A percentile compares a stretch with the other conserved stretches of the same genome.
phyloP scores from a whole-genome alignment of 92 coral and sea anemone species.

The Phenganax stokvisi region DNA sequence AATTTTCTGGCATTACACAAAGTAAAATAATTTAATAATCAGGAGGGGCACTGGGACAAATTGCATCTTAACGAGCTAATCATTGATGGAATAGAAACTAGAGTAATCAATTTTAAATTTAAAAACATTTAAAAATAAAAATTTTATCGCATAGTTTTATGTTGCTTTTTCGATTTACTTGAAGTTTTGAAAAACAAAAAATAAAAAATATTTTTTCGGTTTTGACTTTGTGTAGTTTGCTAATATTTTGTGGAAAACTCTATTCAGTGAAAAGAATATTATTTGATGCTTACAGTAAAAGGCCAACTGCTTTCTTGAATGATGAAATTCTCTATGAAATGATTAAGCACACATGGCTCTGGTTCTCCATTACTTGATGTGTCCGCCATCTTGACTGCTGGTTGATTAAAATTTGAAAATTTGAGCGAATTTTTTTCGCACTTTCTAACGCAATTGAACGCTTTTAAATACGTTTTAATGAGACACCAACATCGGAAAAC shows the following conservation, averaged over 20 bases:
- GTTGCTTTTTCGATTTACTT: too few species aligned
- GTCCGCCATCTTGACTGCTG: conserved; percentile 38
- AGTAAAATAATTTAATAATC: too few species aligned
- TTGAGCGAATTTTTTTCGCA: neutral
- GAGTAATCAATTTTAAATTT: too few species aligned
- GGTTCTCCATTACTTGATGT: conserved; percentile 66
- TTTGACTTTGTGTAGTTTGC: neutral
- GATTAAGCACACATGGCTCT: conserved; percentile 77
- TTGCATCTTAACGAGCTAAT: too few species aligned
- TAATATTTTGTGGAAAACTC: neutral
- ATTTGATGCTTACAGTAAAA: conserved; percentile 67
- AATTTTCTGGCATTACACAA: too few species aligned
- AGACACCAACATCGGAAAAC: neutral
- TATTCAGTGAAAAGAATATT: neutral
- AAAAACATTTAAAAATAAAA: too few species aligned
- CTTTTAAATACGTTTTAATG: neutral
- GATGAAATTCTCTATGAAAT: conserved; percentile 87
- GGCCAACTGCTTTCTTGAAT: conserved; percentile 98
- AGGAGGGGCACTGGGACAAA: too few species aligned
- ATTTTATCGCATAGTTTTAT: too few species aligned
- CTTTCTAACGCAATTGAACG: conserved; percentile 2
- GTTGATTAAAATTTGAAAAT: neutral
- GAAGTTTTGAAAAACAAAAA: too few species aligned
- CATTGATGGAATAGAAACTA: too few species aligned
- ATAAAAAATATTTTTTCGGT: too few species aligned